phyloP scores from a whole-genome alignment of 2,113 vertebrate genomes.

The Dinomys branickii region DNA sequence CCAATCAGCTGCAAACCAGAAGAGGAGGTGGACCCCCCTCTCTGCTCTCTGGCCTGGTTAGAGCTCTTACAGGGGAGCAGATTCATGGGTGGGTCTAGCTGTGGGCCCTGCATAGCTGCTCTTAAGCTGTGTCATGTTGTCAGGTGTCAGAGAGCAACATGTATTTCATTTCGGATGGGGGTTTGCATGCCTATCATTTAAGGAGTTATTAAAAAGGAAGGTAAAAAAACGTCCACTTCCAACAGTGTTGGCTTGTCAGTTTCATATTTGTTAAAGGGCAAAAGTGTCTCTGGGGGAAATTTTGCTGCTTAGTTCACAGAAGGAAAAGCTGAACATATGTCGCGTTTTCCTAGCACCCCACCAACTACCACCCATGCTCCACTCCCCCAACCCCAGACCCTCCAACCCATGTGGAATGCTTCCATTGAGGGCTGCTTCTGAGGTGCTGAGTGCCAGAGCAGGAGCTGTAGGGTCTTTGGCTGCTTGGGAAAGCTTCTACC shows the following conservation, averaged over 20 bases:
- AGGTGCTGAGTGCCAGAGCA: neutral
- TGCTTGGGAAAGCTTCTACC: neutral
- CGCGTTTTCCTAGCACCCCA: neutral
- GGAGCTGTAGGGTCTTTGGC: neutral
- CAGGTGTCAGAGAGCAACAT: conserved; percentile 46
- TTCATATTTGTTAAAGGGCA: conserved; percentile 71
- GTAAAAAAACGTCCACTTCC: conserved; percentile 16
- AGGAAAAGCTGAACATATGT: conserved; percentile 42
- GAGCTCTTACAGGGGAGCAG: conserved; percentile 1
- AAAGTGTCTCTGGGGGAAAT: conserved; percentile 60
- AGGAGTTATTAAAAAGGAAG: conserved; percentile 55
- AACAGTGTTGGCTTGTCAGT: conserved; percentile 49
- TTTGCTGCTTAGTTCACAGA: neutral
- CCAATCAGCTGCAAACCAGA: neutral
- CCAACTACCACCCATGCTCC: neutral
- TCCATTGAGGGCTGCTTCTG: neutral
- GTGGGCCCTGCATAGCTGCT: conserved; percentile 40
- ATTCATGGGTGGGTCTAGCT: neutral
- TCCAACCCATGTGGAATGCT: neutral
- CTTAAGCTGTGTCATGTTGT: conserved; percentile 65
- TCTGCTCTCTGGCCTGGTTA: neutral
- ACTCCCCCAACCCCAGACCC: neutral
- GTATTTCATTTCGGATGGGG: conserved; percentile 10
- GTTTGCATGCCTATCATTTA: conserved; percentile 13
- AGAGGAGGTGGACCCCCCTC: neutral